A percentile compares a stretch with the other conserved stretches of the same genome.
phyloP scores from a whole-genome alignment of 2,888 invertebrate genomes.

The Congeria kusceri region DNA sequence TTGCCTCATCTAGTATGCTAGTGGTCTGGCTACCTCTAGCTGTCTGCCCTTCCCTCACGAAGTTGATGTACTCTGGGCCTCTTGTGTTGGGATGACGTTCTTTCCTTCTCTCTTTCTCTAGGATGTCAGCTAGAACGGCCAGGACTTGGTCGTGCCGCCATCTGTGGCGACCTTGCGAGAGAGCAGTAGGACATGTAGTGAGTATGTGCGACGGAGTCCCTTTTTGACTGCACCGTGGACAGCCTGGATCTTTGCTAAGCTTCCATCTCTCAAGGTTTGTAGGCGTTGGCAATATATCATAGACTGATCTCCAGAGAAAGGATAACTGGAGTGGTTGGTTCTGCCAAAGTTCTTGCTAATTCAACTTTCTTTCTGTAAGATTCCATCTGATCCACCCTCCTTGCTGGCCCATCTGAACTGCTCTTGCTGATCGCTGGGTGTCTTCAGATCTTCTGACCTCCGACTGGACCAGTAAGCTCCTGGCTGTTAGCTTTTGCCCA shows the following conservation, averaged over 20 bases:
- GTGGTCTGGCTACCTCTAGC: slow-evolving; percentile 6
- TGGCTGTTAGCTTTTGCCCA: slow-evolving; percentile 9
- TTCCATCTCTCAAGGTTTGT: too few species aligned
- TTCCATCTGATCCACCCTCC: neutral
- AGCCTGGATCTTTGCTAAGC: too few species aligned
- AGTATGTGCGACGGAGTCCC: too few species aligned
- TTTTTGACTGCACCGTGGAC: too few species aligned
- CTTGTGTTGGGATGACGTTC: too few species aligned
- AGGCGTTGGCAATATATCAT: neutral
- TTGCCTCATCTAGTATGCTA: neutral
- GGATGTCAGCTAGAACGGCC: too few species aligned
- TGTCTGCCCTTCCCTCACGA: slow-evolving; percentile 1
- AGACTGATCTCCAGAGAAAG: slow-evolving; percentile 1
- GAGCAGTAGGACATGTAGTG: too few species aligned
- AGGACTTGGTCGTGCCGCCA: too few species aligned
- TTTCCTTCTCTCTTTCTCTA: too few species aligned
- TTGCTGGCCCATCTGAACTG: slow-evolving; percentile 1
- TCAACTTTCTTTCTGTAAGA: neutral
- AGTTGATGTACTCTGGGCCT: neutral
- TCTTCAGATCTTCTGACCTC: slow-evolving; percentile 14
- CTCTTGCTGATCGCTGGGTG: neutral
- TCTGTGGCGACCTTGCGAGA: too few species aligned
- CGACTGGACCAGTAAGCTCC: neutral
- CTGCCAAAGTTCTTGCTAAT: neutral
- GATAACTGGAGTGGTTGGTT: neutral